These are phyloP conservation scores for Mellilla xanthometata DNA, from an alignment of 2,888 invertebrate species.

Conservation along the genomic window DNA sequence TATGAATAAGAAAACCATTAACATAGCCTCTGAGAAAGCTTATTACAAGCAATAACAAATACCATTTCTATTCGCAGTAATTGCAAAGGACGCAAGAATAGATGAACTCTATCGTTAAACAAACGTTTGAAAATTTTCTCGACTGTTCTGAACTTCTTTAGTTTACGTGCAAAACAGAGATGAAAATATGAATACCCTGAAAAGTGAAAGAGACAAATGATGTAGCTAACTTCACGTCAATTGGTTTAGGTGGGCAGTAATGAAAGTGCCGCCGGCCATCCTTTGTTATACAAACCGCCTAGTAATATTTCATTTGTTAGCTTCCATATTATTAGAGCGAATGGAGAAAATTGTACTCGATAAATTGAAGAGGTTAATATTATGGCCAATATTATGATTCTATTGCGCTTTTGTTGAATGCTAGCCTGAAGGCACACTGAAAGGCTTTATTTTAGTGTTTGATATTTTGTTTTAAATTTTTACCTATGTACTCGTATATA, in stretches of 20 bases:
- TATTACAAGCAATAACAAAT: neutral
- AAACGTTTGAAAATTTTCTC: neutral
- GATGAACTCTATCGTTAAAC: conserved; percentile 25
- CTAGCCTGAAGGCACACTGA: too few species aligned
- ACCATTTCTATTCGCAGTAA: neutral
- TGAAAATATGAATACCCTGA: neutral
- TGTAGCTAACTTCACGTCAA: neutral
- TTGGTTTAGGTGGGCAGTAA: conserved; percentile 28
- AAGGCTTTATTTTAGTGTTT: too few species aligned
- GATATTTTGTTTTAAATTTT: too few species aligned
- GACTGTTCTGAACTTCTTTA: neutral
- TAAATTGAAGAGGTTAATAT: conserved; percentile 3
- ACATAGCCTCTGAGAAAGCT: neutral
- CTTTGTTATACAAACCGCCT: conserved; percentile 47
- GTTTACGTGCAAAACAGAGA: neutral
- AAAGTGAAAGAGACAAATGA: neutral
- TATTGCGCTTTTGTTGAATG: too few species aligned
- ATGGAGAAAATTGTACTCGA: conserved; percentile 13
- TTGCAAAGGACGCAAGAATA: conserved; percentile 22
- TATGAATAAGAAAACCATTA: too few species aligned
- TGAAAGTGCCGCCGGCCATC: conserved; percentile 42
- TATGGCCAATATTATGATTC: too few species aligned
- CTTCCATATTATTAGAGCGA: conserved; percentile 33
- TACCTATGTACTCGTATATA: too few species aligned
- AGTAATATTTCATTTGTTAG: conserved; percentile 44